A percentile compares a stretch with the other conserved stretches of the same genome.
Conservation (phyloP, 2,797 vertebrate species). For the Anabacerthia variegaticeps region DNA sequence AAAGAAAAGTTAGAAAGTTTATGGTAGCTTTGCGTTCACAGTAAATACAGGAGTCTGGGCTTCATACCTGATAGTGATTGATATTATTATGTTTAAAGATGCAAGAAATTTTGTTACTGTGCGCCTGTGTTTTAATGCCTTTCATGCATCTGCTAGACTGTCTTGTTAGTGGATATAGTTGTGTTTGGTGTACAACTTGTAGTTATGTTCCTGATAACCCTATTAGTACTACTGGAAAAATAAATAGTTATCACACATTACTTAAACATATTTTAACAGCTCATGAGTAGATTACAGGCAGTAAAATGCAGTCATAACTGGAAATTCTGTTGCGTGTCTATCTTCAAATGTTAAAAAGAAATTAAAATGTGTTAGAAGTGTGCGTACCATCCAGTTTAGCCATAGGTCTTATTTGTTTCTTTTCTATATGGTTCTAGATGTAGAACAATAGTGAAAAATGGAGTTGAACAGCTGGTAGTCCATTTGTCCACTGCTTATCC, state of each 20-base stretch:
- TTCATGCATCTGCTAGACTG: background rate
- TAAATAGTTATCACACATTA: background rate
- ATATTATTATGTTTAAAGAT: background rate
- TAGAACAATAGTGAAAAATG: background rate
- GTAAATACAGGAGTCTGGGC: background rate
- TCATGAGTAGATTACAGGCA: background rate
- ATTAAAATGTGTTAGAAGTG: background rate
- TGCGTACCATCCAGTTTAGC: background rate
- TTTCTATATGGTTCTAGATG: background rate
- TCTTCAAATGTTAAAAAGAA: background rate
- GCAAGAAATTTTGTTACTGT: background rate
- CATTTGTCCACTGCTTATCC: background rate
- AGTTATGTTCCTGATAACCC: background rate
- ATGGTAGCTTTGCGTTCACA: background rate
- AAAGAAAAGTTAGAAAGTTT: background rate
- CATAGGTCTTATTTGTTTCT: background rate
- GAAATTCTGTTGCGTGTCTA: background rate
- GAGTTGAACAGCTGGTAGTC: background rate
- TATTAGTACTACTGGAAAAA: background rate
- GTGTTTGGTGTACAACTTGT: background rate
- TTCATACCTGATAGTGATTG: background rate
- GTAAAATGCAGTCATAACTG: background rate
- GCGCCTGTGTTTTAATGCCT: rapidly evolving
- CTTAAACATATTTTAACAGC: background rate
- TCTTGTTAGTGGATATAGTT: background rate